phyloP scores from a whole-genome alignment of 2,113 vertebrate genomes.

The Ctenodactylus gundi region DNA sequence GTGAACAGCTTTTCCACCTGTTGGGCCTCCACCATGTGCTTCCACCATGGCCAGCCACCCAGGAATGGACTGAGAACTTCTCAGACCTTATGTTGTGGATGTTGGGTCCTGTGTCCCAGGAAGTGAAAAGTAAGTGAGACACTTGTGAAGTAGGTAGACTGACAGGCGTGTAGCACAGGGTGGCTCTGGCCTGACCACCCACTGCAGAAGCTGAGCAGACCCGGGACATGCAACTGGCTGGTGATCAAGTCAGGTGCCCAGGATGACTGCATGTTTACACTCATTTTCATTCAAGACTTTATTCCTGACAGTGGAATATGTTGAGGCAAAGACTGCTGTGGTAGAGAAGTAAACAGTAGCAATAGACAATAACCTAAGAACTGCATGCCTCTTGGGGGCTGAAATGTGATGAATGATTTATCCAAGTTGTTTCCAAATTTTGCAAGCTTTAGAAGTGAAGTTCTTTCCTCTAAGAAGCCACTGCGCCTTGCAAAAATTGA shows the following conservation, averaged over 20 bases:
- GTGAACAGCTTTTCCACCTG: too few relatives aligned
- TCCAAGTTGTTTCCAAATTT: neutral
- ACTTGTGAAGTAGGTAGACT: too few relatives aligned
- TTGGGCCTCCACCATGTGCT: too few relatives aligned
- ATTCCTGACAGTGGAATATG: neutral
- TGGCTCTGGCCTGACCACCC: neutral
- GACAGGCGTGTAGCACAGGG: neutral
- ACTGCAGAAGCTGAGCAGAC: neutral
- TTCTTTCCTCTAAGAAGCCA: neutral
- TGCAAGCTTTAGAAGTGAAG: neutral
- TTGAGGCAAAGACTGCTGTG: neutral
- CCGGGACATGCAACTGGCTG: too few relatives aligned
- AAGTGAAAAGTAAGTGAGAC: too few relatives aligned
- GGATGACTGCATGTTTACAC: neutral
- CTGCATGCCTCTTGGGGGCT: accelerated
- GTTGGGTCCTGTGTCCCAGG: too few relatives aligned
- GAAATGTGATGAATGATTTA: neutral
- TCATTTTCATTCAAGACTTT: neutral
- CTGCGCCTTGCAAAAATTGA: neutral
- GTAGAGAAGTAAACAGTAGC: neutral
- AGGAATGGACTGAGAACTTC: accelerated
- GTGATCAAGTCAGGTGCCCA: neutral
- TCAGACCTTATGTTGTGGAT: accelerated
- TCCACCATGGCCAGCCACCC: too few relatives aligned
- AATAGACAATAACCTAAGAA: neutral